These are phyloP conservation scores for Tetramorium bicarinatum DNA, from an alignment of 2,888 invertebrate species.

Conservation along the genomic window DNA sequence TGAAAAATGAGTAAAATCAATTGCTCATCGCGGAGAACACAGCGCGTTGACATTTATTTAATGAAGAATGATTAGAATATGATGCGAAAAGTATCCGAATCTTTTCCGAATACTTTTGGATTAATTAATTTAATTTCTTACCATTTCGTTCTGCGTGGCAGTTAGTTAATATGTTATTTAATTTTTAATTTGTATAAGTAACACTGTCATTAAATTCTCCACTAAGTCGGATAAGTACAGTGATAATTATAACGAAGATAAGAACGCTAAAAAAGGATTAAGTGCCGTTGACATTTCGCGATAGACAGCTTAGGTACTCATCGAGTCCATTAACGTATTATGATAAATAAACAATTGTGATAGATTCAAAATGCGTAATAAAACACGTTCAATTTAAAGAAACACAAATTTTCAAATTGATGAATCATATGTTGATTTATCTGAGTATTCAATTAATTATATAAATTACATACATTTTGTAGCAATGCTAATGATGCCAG, in stretches of 20 bases:
- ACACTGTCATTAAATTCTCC: background rate
- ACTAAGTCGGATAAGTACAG: background rate
- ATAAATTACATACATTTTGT: background rate
- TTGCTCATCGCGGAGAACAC: conserved; percentile 20
- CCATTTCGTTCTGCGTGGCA: background rate
- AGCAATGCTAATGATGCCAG: background rate
- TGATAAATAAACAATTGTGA: background rate
- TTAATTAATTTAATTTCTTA: background rate
- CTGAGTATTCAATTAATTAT: background rate
- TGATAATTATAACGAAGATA: conserved; percentile 7
- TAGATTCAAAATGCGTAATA: background rate
- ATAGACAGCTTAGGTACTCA: background rate
- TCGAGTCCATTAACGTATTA: background rate
- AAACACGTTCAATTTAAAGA: background rate
- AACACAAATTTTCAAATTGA: background rate
- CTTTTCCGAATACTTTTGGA: background rate
- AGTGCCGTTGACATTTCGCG: background rate
- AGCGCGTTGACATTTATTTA: background rate
- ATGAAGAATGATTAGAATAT: conserved; percentile 4
- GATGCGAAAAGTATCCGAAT: background rate
- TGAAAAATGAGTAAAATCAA: conserved; percentile 1
- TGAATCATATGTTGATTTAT: background rate
- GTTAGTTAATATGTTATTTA: background rate
- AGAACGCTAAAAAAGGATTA: background rate
- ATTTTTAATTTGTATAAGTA: background rate